Conservation (phyloP, 2,113 vertebrate species). For the Sturnira hondurensis region DNA sequence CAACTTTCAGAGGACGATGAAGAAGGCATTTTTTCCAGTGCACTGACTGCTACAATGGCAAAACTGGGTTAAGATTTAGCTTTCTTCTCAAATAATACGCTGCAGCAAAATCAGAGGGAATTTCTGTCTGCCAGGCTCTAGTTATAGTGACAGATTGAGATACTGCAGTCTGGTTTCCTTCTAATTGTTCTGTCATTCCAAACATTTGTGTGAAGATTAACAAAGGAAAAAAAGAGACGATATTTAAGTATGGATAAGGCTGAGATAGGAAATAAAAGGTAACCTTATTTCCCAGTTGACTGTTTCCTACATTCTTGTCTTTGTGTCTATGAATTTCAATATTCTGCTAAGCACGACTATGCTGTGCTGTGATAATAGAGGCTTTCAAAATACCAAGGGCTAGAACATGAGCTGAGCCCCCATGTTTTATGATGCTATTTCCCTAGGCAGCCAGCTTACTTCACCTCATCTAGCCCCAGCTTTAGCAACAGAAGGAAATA, state of each 20-base stretch:
- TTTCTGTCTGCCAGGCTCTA: constrained; percentile 55
- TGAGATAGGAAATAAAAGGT: constrained; percentile 27
- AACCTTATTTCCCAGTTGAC: not conserved
- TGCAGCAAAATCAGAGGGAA: constrained; percentile 67
- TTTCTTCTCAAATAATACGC: constrained; percentile 64
- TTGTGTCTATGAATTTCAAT: constrained; percentile 61
- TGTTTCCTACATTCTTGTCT: not conserved
- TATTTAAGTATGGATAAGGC: constrained; percentile 13
- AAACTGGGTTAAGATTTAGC: constrained; percentile 67
- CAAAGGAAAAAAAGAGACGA: not conserved
- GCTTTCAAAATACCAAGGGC: constrained; percentile 42
- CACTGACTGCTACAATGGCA: not conserved
- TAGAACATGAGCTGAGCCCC: constrained; percentile 18
- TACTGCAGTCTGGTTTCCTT: constrained; percentile 73
- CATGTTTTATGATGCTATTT: constrained; percentile 11
- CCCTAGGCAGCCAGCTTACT: constrained; percentile 36
- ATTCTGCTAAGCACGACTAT: constrained; percentile 31
- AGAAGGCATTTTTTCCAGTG: not conserved
- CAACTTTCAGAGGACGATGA: not conserved
- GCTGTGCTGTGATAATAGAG: constrained; percentile 48
- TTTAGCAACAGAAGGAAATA: constrained; percentile 56
- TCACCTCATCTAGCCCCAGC: constrained; percentile 13
- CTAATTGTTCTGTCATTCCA: constrained; percentile 73
- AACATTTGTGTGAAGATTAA: constrained; percentile 57
- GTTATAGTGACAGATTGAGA: constrained; percentile 74